Conservation (phyloP, 1,140 invertebrate species). For the Brachionus manjavacas region DNA sequence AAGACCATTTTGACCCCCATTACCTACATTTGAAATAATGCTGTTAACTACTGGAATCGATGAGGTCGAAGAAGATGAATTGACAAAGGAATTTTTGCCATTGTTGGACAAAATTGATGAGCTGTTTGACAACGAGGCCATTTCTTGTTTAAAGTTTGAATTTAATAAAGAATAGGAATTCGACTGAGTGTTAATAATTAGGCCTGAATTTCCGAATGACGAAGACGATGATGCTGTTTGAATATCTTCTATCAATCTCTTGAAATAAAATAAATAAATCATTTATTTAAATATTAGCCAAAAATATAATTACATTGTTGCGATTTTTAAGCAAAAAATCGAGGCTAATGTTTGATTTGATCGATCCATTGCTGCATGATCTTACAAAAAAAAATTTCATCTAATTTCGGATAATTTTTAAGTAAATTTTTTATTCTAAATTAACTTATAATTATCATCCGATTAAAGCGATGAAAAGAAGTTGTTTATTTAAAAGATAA, state of each 20-base stretch:
- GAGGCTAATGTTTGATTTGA: conserved; percentile 35
- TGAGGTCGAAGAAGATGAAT: conserved; percentile 29
- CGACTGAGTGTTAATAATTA: background rate
- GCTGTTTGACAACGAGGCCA: background rate
- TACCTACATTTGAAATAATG: conserved; percentile 1
- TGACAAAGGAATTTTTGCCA: conserved; percentile 14
- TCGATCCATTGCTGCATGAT: conserved; percentile 40
- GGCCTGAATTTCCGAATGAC: background rate
- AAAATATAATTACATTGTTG: background rate
- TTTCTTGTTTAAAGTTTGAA: background rate
- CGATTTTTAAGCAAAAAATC: conserved; percentile 32
- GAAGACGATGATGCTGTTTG: conserved; percentile 20
- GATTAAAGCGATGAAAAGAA: background rate
- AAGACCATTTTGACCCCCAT: background rate
- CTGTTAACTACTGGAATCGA: conserved; percentile 20
- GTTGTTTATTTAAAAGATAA: background rate
- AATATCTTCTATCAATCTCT: conserved; percentile 35
- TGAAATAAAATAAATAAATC: background rate
- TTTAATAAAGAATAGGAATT: background rate
- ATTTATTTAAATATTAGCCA: background rate
- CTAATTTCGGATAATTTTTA: background rate
- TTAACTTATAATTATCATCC: background rate
- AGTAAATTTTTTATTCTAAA: background rate
- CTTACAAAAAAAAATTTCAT: conserved; percentile 6
- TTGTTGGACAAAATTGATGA: conserved; percentile 26